Base-by-base conservation (phyloP, 2,888 invertebrate species). In the Marronus borbonicus region DNA sequence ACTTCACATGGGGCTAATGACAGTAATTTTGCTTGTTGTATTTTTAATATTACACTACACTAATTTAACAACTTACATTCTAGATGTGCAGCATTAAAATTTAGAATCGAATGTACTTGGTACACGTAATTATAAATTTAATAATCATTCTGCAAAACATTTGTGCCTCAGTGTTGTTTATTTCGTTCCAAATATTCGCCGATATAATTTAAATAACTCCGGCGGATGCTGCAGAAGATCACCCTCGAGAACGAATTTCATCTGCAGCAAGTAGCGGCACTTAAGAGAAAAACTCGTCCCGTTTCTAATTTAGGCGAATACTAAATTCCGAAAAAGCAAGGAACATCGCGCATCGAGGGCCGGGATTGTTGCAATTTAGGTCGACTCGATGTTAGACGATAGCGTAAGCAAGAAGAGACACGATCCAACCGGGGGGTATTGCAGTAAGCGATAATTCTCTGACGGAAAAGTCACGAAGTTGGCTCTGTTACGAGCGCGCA, bases 321-420 rank as follows among this genome's bases (percentile, higher is more conserved):
- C 58, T 70, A 70, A 70, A 70, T 70, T 55, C 39, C 20, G 3
- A 70, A 70, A 70, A 39, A 55, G 58, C 70, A 50, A 58, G 58
- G 44, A 70, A 58, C 36, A 70, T 70, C 58, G 50, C 28, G 20
- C 49, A 17, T 31, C 24, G 36, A 31, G 31, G 49, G 24, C 49
- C 49, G 68, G 68, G 70, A 36, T 70, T 58, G 70, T 70, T 55
- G 39, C 36, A 70, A 70, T 70, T 70, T 70, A 70, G 39, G 36
- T 70, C 70, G 70, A 58, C 70, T 58, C 70, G 70, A 58, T 55
- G 58, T 70, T 70, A 17, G 50, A 17, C 17, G 68, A 12, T 20
- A 24, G 50, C 20, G 66, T 8, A 14, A 55, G 36, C 8, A n/a
- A 7, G 10, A 31, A 31, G 28, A 20, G 70, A 55, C 55, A 36